A percentile compares a stretch with the other conserved stretches of the same genome.
These are phyloP conservation scores for Dromiciops gliroides DNA, from an alignment of 2,113 vertebrate genomes.

Conservation along the genomic window DNA sequence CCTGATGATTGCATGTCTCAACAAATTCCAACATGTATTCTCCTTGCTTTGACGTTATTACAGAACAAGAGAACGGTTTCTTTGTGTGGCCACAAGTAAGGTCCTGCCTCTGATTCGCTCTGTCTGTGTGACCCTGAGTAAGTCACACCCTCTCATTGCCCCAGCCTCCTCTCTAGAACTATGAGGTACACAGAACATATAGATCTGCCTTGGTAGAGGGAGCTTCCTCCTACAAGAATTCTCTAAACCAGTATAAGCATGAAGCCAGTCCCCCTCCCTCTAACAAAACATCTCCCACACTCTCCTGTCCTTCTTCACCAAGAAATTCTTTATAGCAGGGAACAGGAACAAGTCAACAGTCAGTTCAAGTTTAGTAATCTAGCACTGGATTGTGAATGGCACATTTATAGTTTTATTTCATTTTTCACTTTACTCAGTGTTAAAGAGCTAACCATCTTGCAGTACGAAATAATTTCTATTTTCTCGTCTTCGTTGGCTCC, in stretches of 20 bases:
- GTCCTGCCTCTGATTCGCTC: background rate
- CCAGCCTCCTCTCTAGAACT: background rate
- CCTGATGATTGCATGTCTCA: background rate
- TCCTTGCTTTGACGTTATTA: background rate
- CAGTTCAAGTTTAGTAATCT: background rate
- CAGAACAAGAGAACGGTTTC: background rate
- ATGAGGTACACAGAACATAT: background rate
- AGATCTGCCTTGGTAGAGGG: background rate
- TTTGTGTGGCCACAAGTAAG: background rate
- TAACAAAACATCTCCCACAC: background rate
- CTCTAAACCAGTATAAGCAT: background rate
- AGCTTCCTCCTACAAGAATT: background rate
- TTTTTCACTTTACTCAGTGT: background rate
- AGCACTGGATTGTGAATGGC: background rate
- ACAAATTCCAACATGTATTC: background rate
- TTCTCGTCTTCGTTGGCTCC: background rate
- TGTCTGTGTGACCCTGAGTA: background rate
- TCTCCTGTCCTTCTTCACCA: background rate
- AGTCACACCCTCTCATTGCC: background rate
- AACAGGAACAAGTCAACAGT: background rate
- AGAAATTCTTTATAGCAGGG: background rate
- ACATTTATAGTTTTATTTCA: background rate
- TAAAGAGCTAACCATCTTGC: background rate
- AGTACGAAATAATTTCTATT: background rate
- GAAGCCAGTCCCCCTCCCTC: background rate